phyloP scores from a whole-genome alignment of 2,113 vertebrate genomes.

The Crypturellus undulatus region DNA sequence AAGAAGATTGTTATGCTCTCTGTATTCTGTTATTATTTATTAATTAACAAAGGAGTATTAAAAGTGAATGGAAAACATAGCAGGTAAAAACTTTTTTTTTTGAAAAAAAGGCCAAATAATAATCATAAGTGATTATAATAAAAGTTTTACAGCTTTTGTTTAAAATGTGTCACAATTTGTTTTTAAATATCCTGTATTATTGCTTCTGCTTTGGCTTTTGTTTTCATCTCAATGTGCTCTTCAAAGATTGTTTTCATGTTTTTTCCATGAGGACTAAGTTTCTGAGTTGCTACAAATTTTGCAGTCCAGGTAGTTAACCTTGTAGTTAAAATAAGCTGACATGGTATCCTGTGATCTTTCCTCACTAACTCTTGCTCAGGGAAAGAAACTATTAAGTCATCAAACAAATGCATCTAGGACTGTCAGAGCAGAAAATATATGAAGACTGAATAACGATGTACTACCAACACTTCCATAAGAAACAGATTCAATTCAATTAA shows the following conservation, averaged over 20 bases:
- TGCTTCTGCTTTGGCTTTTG: not conserved
- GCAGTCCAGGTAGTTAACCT: not conserved
- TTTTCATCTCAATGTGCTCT: not conserved
- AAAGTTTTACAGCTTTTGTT: not conserved
- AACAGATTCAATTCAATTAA: conserved; percentile 6
- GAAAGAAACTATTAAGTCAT: conserved; percentile 29
- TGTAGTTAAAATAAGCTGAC: not conserved
- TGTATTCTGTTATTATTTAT: not conserved
- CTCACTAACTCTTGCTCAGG: not conserved
- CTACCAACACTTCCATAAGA: not conserved
- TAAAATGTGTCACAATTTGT: not conserved
- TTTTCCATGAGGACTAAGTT: not conserved
- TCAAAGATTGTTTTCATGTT: not conserved
- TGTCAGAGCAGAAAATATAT: conserved; percentile 19
- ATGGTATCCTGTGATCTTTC: not conserved
- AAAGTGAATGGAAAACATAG: not conserved
- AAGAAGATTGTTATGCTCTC: not conserved
- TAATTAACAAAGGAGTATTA: not conserved
- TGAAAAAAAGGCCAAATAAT: rapidly evolving
- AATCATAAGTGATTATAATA: not conserved
- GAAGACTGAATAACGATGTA: not conserved
- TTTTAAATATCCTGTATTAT: not conserved
- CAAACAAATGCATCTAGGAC: not conserved
- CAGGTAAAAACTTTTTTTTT: not conserved
- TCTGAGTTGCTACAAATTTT: not conserved